Percentiles rank a stretch among this genome's conserved stretches.
These are phyloP conservation scores for Catharus fuscescens DNA, from an alignment of 2,113 vertebrate species.

Conservation along the genomic window DNA sequence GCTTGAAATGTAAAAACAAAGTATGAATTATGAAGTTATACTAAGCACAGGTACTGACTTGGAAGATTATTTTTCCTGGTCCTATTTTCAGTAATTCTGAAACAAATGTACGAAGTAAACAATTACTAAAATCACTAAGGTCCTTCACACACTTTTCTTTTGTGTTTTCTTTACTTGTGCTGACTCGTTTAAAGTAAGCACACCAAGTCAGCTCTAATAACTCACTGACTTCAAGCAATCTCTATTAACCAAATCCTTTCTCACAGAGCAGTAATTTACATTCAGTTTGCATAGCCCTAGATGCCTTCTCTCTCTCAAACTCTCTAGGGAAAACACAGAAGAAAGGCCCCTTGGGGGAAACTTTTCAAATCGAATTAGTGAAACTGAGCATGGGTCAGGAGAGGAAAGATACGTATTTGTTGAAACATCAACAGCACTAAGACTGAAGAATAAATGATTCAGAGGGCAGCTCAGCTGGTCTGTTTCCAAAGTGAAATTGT, in stretches of 20 bases:
- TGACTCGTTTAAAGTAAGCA: background rate
- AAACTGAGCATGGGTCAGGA: slow-evolving; percentile 1
- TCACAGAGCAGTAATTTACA: slow-evolving; percentile 27
- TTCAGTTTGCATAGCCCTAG: slow-evolving; percentile 17
- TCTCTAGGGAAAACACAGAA: slow-evolving; percentile 10
- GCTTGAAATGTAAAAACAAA: background rate
- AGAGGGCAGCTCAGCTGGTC: background rate
- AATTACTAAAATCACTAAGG: background rate
- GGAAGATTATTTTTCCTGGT: background rate
- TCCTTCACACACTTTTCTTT: background rate
- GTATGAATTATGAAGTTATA: background rate
- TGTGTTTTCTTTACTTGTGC: background rate
- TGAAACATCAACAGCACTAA: slow-evolving; percentile 6
- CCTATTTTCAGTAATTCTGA: background rate
- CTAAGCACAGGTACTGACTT: background rate
- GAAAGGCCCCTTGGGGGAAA: slow-evolving; percentile 40
- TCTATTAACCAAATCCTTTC: slow-evolving; percentile 45
- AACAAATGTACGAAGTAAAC: background rate
- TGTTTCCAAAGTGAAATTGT: background rate
- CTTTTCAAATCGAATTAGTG: slow-evolving; percentile 40
- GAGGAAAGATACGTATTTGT: background rate
- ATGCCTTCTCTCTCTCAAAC: slow-evolving; percentile 20
- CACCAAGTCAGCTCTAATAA: background rate
- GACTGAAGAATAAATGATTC: slow-evolving; percentile 6
- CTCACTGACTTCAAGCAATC: background rate